A percentile compares a stretch with the other conserved stretches of the same genome.
Conservation (phyloP, 1,140 invertebrate species). For the Neodiprion lecontei region DNA sequence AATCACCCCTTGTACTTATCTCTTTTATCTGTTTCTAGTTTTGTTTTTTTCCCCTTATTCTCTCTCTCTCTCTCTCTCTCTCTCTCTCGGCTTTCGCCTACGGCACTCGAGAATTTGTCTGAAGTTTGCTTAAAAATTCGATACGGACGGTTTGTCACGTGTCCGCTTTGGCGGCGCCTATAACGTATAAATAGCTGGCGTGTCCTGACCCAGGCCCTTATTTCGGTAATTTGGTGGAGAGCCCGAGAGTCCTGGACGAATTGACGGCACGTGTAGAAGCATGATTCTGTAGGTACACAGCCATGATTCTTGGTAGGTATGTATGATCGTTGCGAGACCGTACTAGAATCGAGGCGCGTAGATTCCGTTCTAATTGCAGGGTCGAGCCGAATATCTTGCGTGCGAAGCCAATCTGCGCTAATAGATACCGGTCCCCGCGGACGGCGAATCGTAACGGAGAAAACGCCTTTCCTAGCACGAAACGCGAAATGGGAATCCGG, state of each 20-base stretch:
- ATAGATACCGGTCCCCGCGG: not conserved
- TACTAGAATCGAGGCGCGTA: not conserved
- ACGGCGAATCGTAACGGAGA: not conserved
- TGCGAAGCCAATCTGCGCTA: not conserved
- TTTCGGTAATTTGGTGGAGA: too few relatives aligned
- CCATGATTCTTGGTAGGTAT: too few relatives aligned
- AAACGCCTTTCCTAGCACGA: not conserved
- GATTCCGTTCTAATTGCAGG: constrained; percentile 2
- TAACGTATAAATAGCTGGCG: too few relatives aligned
- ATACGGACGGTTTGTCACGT: too few relatives aligned
- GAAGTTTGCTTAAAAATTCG: too few relatives aligned
- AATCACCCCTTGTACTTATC: not conserved
- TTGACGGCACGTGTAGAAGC: too few relatives aligned
- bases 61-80: constrained; percentile 5
- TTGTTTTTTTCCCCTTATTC: not conserved
- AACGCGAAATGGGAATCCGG: not conserved
- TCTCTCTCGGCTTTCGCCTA: not conserved
- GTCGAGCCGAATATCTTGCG: not conserved
- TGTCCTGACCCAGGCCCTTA: too few relatives aligned
- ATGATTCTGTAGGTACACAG: too few relatives aligned
- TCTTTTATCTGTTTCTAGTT: constrained; percentile 6
- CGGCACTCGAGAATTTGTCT: too few relatives aligned
- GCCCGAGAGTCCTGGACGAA: too few relatives aligned
- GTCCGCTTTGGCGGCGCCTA: too few relatives aligned
- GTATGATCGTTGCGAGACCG: too few relatives aligned